Evolutionary conservation across 2,113 vertebrate genomes (phyloP), one percentile per base, ranked within the genome.

Genomic region (Dissostichus mawsoni): DNA sequence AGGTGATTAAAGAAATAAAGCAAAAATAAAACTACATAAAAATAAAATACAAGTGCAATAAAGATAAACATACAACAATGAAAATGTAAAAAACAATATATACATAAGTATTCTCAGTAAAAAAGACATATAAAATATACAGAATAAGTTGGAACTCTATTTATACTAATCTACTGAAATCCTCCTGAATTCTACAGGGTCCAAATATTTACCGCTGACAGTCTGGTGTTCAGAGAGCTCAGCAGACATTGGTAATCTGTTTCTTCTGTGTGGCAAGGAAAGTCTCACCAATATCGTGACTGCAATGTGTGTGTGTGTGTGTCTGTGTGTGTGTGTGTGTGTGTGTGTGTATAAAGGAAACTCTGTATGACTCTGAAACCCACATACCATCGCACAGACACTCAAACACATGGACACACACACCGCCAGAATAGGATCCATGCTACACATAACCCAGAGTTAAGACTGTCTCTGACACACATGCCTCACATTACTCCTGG

Each of bases 401-500:
- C 66, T 69, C 48, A 67, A 36, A 81, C 71, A 53, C 59, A 74
- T 20, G 13, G 72, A 69, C 62, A 41, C 48, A 58, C 62, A 59
- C 41, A 57, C 41, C 11, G 82, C 56, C 87, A 87, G 80, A 76
- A 52, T 52, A 53, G 53, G 74, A 80, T 84, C 80, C 76, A 71
- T 58, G 29, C 71, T 71, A 45, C 69, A 11, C 73, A 62, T 61
- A 76, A 82, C 70, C 57, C 44, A 41, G 72, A 66, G 44, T 65
- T 33, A 48, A 41, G 71, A 76, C 86, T 33, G 63, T 83, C 81
- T 86, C 76, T 59, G 74, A 76, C 85, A 83, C 92, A 91, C 88
- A 92, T 90, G 91, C 88, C 88, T 86, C 64, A 33, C 82, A 90
- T 92, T 87, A 90, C 61, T 82, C 51, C 48, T 84, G 85, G 81